Percentiles rank a stretch among this genome's conserved stretches.
Evolutionary conservation across 2,113 vertebrate species (phyloP).

Genomic region (Entelurus aequoreus): DNA sequence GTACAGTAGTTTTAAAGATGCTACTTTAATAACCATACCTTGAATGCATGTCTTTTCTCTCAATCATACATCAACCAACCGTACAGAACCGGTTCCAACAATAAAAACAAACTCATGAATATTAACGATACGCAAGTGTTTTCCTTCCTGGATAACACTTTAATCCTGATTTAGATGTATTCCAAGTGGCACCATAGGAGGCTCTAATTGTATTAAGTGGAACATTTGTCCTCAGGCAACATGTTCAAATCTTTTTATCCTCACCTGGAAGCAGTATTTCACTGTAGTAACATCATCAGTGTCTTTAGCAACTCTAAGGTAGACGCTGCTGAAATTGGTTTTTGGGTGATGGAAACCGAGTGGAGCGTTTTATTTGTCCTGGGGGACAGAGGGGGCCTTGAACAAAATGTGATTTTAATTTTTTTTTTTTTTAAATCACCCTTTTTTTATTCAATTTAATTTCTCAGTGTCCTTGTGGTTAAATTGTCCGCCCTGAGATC

Average conservation of each 20-base stretch:
- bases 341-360: slow-evolving; percentile 22
- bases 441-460: too few relatives aligned
- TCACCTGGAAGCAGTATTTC: slow-evolving; percentile 38
- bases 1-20: neutral
- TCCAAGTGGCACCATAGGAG: slow-evolving; percentile 10
- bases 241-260: slow-evolving; percentile 49
- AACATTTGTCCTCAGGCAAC: slow-evolving; percentile 33
- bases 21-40: too few relatives aligned
- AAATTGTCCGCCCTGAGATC: too few relatives aligned
- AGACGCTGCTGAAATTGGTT: slow-evolving; percentile 17
- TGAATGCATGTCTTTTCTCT: too few relatives aligned
- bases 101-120: neutral
- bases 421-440: too few relatives aligned
- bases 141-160: slow-evolving; percentile 1
- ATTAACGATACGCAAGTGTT: slow-evolving; percentile 1
- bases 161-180: slow-evolving; percentile 36
- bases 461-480: too few relatives aligned
- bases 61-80: neutral
- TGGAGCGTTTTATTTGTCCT: slow-evolving; percentile 11
- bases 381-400: neutral
- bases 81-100: neutral
- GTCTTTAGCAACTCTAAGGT: slow-evolving; percentile 14
- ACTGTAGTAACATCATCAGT: slow-evolving; percentile 42
- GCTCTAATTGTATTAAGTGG: slow-evolving; percentile 36
- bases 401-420: too few relatives aligned